Evolutionary conservation across 2,797 vertebrate species (phyloP).

Genomic region (Malurus splendens): DNA sequence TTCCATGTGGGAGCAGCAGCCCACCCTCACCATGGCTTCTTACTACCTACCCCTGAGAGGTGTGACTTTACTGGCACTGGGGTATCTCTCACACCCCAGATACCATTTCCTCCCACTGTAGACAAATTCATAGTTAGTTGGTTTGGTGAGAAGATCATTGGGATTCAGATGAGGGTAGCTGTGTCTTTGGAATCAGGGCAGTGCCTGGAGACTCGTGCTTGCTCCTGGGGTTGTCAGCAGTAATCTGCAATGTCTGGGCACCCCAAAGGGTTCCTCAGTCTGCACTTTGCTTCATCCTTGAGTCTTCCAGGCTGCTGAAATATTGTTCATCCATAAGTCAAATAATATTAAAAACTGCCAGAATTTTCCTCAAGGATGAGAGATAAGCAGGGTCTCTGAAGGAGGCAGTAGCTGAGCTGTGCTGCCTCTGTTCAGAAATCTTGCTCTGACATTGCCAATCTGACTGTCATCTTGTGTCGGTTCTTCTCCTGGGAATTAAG

Average conservation of each 20-base stretch:
- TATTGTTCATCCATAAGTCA: conserved; percentile 38
- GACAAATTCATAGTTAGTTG: neutral
- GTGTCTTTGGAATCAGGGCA: neutral
- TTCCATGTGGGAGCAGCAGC: neutral
- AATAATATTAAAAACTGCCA: conserved; percentile 30
- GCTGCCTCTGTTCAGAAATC: conserved; percentile 9
- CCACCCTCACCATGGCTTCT: neutral
- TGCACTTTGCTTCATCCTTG: neutral
- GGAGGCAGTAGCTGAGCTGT: neutral
- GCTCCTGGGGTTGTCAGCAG: neutral
- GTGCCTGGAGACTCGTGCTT: neutral
- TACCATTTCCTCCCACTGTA: neutral
- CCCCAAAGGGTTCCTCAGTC: neutral
- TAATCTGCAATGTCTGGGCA: neutral
- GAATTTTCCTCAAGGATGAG: conserved; percentile 32
- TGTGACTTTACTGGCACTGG: neutral
- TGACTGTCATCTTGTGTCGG: conserved; percentile 4
- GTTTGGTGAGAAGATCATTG: neutral
- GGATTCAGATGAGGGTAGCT: neutral
- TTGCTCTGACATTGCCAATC: conserved; percentile 30
- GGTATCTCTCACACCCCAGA: neutral
- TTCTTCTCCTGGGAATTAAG: conserved; percentile 11
- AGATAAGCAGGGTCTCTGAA: neutral
- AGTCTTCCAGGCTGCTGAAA: conserved; percentile 25
- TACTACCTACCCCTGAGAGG: neutral